Conservation (phyloP, 2,888 invertebrate genomes). For the Omphaloscelis lunosa region DNA sequence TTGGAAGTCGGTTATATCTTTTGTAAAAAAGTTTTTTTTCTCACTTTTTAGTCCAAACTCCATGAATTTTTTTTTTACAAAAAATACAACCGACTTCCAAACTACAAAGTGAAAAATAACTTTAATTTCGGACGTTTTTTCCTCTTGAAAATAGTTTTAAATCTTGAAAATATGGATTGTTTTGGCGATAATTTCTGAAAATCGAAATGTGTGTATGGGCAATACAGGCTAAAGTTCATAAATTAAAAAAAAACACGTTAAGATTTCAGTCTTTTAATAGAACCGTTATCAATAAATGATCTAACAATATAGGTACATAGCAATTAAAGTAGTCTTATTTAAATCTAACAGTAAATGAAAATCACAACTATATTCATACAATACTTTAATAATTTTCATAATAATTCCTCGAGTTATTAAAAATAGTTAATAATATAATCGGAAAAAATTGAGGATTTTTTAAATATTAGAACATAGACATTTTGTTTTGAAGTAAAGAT, state of each 20-base stretch:
- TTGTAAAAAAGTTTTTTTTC: too few species aligned
- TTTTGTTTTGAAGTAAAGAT: not conserved
- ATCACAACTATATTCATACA: slow-evolving; percentile 65
- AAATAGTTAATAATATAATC: slow-evolving; percentile 48
- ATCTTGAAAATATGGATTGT: too few species aligned
- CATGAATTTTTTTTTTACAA: too few species aligned
- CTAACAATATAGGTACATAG: slow-evolving; percentile 82
- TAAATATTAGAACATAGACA: not conserved
- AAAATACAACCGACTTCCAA: too few species aligned
- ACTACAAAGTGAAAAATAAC: too few species aligned
- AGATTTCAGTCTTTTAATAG: slow-evolving; percentile 90
- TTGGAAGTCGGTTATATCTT: too few species aligned
- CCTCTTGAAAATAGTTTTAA: too few species aligned
- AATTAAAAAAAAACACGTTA: slow-evolving; percentile 43
- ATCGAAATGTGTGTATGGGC: too few species aligned
- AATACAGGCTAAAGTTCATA: not conserved
- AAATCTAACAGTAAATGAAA: slow-evolving; percentile 61
- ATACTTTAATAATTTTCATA: slow-evolving; percentile 39
- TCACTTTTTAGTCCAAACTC: too few species aligned
- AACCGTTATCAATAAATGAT: slow-evolving; percentile 84
- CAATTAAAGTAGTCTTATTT: slow-evolving; percentile 70
- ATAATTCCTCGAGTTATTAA: slow-evolving; percentile 51
- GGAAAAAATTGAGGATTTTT: slow-evolving; percentile 22
- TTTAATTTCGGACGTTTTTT: too few species aligned
- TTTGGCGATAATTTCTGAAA: too few species aligned